Evolutionary conservation across 2,888 invertebrate species (phyloP).

Genomic region (Steinernema carpocapsae): DNA sequence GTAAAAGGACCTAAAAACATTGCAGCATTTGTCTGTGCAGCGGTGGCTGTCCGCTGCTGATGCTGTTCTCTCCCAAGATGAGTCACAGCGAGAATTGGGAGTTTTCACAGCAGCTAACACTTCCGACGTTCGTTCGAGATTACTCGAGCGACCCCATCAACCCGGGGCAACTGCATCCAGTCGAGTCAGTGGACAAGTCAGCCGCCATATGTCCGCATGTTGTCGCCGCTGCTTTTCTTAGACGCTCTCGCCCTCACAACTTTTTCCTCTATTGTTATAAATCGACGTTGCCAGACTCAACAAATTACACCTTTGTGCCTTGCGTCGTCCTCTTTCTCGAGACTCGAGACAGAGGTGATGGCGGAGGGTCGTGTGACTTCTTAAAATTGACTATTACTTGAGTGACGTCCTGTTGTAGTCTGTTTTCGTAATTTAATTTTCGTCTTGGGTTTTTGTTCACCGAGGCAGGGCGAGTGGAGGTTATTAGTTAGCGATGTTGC

Average conservation of each 20-base stretch:
- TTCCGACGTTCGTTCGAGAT: not conserved
- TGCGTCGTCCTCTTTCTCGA: not conserved
- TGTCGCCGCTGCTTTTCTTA: not conserved
- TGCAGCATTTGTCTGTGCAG: too few relatives aligned
- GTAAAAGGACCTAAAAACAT: too few relatives aligned
- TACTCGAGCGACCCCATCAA: conserved; percentile 25
- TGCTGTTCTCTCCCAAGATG: too few relatives aligned
- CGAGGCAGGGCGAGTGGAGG: too few relatives aligned
- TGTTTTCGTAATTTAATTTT: too few relatives aligned
- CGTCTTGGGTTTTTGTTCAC: too few relatives aligned
- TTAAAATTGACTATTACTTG: too few relatives aligned
- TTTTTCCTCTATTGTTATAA: conserved; percentile 9
- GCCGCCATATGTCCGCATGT: conserved; percentile 20
- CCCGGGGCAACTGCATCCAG: not conserved
- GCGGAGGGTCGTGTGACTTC: not conserved
- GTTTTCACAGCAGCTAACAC: not conserved
- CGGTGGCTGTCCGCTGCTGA: too few relatives aligned
- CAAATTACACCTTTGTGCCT: conserved; percentile 9
- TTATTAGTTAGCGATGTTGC: too few relatives aligned
- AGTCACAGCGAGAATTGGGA: too few relatives aligned
- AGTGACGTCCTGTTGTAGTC: too few relatives aligned
- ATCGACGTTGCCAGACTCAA: conserved; percentile 8
- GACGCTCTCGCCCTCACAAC: not conserved
- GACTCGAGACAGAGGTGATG: not conserved
- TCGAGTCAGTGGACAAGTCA: not conserved